phyloP scores from a whole-genome alignment of 2,113 vertebrate genomes.

The Gymnogyps californianus region DNA sequence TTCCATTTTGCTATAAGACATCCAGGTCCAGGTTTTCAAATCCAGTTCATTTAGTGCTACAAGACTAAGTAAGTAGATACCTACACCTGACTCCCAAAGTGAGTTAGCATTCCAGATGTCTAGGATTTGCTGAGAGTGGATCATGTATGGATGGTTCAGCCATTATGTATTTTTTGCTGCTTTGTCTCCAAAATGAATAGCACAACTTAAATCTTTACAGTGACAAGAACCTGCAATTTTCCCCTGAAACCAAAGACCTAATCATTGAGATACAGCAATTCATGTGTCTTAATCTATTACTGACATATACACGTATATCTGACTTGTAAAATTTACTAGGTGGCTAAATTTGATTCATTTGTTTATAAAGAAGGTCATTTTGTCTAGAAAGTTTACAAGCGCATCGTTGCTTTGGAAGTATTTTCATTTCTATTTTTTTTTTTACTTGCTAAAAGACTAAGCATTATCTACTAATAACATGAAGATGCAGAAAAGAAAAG shows the following conservation, averaged over 20 bases:
- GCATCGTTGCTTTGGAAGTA: background rate
- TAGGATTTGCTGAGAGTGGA: background rate
- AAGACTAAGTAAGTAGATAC: background rate
- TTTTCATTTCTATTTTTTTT: background rate
- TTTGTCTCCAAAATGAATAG: background rate
- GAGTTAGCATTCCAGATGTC: background rate
- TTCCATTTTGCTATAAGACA: background rate
- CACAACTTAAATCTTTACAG: background rate
- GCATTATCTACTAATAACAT: constrained; percentile 76
- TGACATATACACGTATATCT: background rate
- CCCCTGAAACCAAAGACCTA: background rate
- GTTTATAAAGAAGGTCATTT: background rate
- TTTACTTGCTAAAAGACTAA: constrained; percentile 22
- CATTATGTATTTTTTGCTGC: background rate
- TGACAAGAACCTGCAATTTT: background rate
- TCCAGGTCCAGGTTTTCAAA: background rate
- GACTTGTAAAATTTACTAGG: background rate
- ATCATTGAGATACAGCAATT: background rate
- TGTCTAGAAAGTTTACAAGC: background rate
- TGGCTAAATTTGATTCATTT: background rate
- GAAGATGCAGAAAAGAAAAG: constrained; percentile 76
- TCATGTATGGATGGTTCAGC: background rate
- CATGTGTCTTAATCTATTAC: background rate
- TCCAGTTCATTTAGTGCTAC: background rate
- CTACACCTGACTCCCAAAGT: background rate